These are phyloP conservation scores for Bombus sibiricus DNA, from an alignment of 1,140 invertebrate genomes.

Conservation along the genomic window DNA sequence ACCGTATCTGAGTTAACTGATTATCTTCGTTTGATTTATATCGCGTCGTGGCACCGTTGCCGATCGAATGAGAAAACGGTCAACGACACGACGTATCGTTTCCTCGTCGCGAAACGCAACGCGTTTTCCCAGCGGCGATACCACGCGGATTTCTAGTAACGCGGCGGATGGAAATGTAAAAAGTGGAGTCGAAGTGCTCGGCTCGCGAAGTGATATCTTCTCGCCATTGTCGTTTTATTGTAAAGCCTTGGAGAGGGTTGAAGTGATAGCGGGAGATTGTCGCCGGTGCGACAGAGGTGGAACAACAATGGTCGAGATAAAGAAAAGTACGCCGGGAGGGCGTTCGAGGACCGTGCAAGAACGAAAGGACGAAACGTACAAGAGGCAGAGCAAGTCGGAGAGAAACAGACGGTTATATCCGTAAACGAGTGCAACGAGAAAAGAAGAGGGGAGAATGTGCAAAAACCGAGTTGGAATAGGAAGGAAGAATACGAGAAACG, in stretches of 20 bases:
- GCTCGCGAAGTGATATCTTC: constrained; percentile 15
- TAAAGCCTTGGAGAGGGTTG: not conserved
- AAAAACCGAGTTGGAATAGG: not conserved
- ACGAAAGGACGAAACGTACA: constrained; percentile 5
- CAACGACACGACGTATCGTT: not conserved
- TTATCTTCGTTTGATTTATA: not conserved
- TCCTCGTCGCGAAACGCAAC: not conserved
- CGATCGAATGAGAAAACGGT: not conserved
- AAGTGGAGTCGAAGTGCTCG: constrained; percentile 1
- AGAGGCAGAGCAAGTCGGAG: not conserved
- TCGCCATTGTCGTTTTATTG: constrained; percentile 6
- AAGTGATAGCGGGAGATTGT: not conserved
- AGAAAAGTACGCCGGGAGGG: not conserved
- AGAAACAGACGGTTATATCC: not conserved
- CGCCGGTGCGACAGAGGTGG: not conserved
- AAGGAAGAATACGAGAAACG: not conserved
- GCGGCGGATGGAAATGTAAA: not conserved
- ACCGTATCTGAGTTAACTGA: not conserved
- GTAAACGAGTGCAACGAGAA: not conserved
- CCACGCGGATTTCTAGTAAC: not conserved
- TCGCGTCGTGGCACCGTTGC: not conserved
- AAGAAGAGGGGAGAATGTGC: not conserved
- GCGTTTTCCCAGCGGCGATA: not conserved
- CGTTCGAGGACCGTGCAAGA: not conserved
- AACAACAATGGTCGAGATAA: constrained; percentile 18